Percentiles rank a stretch among this genome's conserved stretches.
These are phyloP conservation scores for Paralichthys olivaceus DNA, from an alignment of 2,113 vertebrate genomes.

Conservation along the genomic window DNA sequence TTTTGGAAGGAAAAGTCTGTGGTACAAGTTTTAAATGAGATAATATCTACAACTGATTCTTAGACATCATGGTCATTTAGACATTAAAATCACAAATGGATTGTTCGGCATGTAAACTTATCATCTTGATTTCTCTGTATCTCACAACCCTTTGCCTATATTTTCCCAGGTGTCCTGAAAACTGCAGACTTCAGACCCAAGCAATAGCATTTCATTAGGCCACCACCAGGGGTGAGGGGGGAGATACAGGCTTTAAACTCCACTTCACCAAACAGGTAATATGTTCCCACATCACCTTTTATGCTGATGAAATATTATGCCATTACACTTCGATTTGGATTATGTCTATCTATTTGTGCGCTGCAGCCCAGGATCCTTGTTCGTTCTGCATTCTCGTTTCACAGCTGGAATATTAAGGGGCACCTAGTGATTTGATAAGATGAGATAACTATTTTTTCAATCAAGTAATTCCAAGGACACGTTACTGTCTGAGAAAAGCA, in stretches of 20 bases:
- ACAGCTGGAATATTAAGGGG: background rate
- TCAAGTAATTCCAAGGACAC: background rate
- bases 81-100: slow-evolving; percentile 2
- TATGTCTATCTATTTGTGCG: background rate
- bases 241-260: slow-evolving; percentile 49
- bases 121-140: background rate
- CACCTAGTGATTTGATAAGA: background rate
- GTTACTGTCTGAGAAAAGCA: background rate
- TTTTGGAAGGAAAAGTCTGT: slow-evolving; percentile 12
- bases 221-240: slow-evolving; percentile 41
- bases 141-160: slow-evolving; percentile 38
- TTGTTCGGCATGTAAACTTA: background rate
- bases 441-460: background rate
- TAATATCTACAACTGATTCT: background rate
- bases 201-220: slow-evolving; percentile 46
- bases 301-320: slow-evolving; percentile 24
- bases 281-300: slow-evolving; percentile 33
- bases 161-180: slow-evolving; percentile 76
- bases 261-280: slow-evolving; percentile 66
- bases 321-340: slow-evolving; percentile 4
- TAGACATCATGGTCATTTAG: slow-evolving; percentile 1
- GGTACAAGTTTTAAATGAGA: background rate
- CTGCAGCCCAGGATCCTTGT: background rate
- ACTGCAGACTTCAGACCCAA: slow-evolving; percentile 48
- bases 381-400: background rate